Conservation (phyloP, 2,888 invertebrate species). For the Chymomyza procnemis region DNA sequence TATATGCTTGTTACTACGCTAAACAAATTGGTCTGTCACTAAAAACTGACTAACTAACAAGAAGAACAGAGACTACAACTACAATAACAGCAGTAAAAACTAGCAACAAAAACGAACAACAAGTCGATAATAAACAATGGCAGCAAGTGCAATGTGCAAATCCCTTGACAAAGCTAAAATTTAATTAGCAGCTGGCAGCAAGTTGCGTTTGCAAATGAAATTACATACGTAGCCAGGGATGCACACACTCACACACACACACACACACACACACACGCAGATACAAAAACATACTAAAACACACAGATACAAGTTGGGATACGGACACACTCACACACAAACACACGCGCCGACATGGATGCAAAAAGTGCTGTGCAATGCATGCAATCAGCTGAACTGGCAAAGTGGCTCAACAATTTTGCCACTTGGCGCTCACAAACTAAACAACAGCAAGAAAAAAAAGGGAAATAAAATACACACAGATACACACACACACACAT, state of each 20-base stretch:
- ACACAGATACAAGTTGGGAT: no score
- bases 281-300: constrained; percentile 14
- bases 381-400: not conserved
- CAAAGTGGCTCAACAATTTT: constrained; percentile 64
- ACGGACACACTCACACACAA: not conserved
- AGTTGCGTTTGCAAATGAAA: constrained; percentile 69
- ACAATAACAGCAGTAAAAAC: not conserved
- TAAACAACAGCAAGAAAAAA: constrained; percentile 34
- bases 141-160: constrained; percentile 56
- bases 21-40: not conserved
- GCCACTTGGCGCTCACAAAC: constrained; percentile 59
- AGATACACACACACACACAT: constrained; percentile 4
- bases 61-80: not conserved
- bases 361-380: not conserved
- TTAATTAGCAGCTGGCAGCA: constrained; percentile 65
- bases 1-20: not conserved
- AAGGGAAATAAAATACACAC: constrained; percentile 7
- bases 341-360: not conserved
- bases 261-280: not conserved
- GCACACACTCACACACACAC: constrained; percentile 32
- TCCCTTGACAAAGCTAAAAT: constrained; percentile 70
- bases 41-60: not conserved
- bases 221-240: constrained; percentile 34
- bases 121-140: not conserved
- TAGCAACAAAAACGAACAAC: not conserved